Percentiles rank a stretch among this genome's conserved stretches.
Conservation (phyloP, 2,797 vertebrate species). For the Oreochromis grahami region DNA sequence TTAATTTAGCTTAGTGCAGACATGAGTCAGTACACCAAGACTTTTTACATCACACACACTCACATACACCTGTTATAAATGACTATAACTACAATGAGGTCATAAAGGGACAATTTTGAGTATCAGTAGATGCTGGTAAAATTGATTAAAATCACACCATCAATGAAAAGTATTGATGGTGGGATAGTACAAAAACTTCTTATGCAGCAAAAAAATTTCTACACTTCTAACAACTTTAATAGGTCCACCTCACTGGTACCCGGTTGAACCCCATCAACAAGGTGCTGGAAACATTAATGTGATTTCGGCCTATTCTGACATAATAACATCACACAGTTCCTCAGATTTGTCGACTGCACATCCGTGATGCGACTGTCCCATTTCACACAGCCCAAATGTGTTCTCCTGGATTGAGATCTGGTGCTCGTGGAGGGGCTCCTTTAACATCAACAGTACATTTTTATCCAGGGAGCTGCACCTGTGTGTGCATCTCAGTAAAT, state of each 20-base stretch:
- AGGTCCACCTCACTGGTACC: not conserved
- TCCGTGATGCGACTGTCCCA: not conserved
- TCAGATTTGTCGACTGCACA: not conserved
- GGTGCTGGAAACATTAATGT: not conserved
- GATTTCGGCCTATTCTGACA: not conserved
- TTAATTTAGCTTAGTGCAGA: not conserved
- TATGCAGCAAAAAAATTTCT: not conserved
- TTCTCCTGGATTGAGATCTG: not conserved
- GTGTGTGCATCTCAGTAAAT: not conserved
- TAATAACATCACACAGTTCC: not conserved
- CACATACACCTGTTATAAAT: not conserved
- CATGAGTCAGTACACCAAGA: not conserved
- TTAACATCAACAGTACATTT: not conserved
- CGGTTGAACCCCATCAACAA: not conserved
- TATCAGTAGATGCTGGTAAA: not conserved
- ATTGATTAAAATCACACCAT: not conserved
- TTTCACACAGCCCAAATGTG: not conserved
- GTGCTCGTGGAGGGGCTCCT: not conserved
- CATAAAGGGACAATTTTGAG: not conserved
- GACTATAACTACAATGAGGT: not conserved
- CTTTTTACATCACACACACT: not conserved
- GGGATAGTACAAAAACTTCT: not conserved
- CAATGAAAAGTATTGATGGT: not conserved
- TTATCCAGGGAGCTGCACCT: not conserved
- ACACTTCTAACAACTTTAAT: not conserved